phyloP scores from a whole-genome alignment of 2,113 vertebrate species.

The Semicossyphus pulcher region DNA sequence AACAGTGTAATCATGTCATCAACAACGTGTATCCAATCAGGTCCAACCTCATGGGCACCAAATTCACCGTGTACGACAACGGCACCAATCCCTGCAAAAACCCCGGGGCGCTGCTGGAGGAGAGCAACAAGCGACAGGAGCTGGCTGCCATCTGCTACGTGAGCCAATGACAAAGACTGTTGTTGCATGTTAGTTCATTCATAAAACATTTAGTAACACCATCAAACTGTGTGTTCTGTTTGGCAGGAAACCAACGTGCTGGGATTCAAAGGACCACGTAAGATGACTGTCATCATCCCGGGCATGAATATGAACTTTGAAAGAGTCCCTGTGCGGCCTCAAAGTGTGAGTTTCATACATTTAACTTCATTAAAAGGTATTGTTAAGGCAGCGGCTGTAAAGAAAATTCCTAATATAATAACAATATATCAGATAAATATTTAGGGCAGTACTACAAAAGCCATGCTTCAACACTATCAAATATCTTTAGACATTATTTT shows the following conservation, averaged over 20 bases:
- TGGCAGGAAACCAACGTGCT: conserved; percentile 96
- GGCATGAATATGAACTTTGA: conserved; percentile 96
- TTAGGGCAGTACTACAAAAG: no score
- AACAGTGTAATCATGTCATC: background rate
- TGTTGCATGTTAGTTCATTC: background rate
- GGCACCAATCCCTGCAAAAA: conserved; percentile 92
- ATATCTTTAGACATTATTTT: no score
- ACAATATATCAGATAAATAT: no score
- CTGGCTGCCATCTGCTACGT: conserved; percentile 96
- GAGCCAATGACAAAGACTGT: conserved; percentile 62
- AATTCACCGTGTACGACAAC: conserved; percentile 95
- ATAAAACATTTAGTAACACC: background rate
- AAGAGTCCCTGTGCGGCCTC: conserved; percentile 89
- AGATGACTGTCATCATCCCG: conserved; percentile 98
- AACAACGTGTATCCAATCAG: conserved; percentile 68
- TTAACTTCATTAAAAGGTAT: background rate
- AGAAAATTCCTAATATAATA: no score
- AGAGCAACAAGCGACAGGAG: conserved; percentile 90
- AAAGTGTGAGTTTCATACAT: conserved; percentile 84
- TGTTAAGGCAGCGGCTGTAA: no score
- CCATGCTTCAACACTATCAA: no score
- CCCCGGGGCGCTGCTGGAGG: conserved; percentile 86
- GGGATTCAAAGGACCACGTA: conserved; percentile 96
- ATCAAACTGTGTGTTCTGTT: background rate
- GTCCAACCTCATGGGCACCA: conserved; percentile 98